Conservation (phyloP, 1,140 invertebrate species). For the Eufriesea mexicana region DNA sequence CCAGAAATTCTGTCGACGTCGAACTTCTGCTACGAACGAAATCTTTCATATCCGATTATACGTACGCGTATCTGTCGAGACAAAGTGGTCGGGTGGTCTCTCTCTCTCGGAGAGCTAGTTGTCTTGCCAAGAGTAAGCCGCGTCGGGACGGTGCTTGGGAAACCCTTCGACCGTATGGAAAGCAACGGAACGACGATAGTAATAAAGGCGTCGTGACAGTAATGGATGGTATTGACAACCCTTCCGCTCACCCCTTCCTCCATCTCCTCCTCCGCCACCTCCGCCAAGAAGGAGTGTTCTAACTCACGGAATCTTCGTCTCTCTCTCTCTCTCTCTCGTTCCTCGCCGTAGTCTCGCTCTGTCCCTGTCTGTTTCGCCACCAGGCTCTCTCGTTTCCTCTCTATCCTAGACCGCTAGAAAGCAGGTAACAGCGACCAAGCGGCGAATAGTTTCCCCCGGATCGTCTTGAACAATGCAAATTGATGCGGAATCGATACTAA, state of each 20-base stretch:
- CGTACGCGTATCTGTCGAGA: slow-evolving; percentile 17
- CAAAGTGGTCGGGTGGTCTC: slow-evolving; percentile 8
- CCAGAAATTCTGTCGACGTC: slow-evolving; percentile 41
- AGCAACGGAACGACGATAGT: slow-evolving; percentile 41
- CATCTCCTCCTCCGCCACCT: not conserved
- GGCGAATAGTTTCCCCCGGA: slow-evolving; percentile 67
- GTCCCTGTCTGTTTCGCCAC: not conserved
- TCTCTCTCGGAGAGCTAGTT: slow-evolving; percentile 7
- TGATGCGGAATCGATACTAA: slow-evolving; percentile 75
- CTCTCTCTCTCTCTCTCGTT: not conserved
- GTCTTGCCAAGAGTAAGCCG: slow-evolving; percentile 30
- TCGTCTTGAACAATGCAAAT: slow-evolving; percentile 72
- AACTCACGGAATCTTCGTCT: slow-evolving; percentile 36
- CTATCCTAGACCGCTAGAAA: slow-evolving; percentile 9
- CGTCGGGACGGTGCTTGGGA: slow-evolving; percentile 28
- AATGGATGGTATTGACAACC: slow-evolving; percentile 68
- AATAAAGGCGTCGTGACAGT: slow-evolving; percentile 64
- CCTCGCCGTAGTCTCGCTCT: not conserved
- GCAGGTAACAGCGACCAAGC: slow-evolving; percentile 60
- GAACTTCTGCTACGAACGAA: slow-evolving; percentile 42
- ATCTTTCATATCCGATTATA: slow-evolving; percentile 54
- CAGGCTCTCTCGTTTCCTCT: not conserved
- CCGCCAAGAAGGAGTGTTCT: not conserved
- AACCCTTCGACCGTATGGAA: slow-evolving; percentile 31
- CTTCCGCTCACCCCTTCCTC: slow-evolving; percentile 1